Conservation (phyloP, 2,888 invertebrate species). For the Rhabditophanes sp. region DNA sequence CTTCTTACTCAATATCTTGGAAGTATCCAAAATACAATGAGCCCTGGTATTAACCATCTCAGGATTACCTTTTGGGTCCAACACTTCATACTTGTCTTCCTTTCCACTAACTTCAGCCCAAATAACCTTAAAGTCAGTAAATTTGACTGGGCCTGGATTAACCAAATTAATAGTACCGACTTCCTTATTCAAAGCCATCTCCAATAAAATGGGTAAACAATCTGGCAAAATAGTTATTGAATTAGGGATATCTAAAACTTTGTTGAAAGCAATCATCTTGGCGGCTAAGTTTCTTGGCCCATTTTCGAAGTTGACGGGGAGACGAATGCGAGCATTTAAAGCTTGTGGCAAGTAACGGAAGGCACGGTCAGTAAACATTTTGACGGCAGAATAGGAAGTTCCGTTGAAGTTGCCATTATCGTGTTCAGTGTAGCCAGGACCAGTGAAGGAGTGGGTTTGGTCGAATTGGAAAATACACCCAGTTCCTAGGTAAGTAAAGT, state of each 20-base stretch:
- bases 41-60: conserved; percentile 9
- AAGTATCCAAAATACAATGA: conserved; percentile 17
- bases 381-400: conserved; percentile 23
- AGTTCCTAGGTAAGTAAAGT: conserved; percentile 32
- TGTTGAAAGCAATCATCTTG: conserved; percentile 17
- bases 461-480: conserved; percentile 18
- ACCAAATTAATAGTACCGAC: conserved; percentile 16
- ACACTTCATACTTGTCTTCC: conserved; percentile 6
- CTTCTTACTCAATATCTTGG: too few relatives aligned
- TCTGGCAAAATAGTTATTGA: conserved; percentile 21
- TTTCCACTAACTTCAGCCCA: conserved; percentile 11
- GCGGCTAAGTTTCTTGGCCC: conserved; percentile 16
- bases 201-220: conserved; percentile 15
- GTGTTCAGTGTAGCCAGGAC: conserved; percentile 10
- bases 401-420: conserved; percentile 18
- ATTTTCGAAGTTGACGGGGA: conserved; percentile 21
- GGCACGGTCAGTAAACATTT: conserved; percentile 18
- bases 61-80: conserved; percentile 8
- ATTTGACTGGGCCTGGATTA: conserved; percentile 16
- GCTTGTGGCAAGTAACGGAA: conserved; percentile 16
- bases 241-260: conserved; percentile 16
- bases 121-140: conserved; percentile 9
- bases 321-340: conserved; percentile 23
- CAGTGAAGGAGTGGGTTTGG: conserved; percentile 12
- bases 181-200: conserved; percentile 11